A percentile compares a stretch with the other conserved stretches of the same genome.
phyloP scores from a whole-genome alignment of 2,888 invertebrate species.

The Xiphydria camelus region DNA sequence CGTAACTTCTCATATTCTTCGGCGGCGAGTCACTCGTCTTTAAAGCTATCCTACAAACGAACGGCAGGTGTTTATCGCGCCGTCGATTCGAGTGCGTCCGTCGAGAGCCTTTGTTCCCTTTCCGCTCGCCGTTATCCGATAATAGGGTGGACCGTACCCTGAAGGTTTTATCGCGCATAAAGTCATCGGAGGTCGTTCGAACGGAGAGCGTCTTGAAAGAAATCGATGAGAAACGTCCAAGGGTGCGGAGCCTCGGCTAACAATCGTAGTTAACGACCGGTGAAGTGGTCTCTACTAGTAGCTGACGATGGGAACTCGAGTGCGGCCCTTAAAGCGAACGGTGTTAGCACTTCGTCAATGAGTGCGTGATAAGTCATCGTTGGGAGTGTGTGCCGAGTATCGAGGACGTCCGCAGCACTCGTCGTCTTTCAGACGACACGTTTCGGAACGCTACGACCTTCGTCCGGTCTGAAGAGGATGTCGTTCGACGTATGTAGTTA shows the following conservation, averaged over 20 bases:
- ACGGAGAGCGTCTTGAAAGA: conserved; percentile 1
- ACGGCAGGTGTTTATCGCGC: too few species aligned
- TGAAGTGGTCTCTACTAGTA: conserved; percentile 22
- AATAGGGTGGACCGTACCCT: conserved; percentile 12
- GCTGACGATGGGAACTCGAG: conserved; percentile 20
- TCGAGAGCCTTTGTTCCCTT: conserved; percentile 21
- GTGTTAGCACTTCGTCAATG: conserved; percentile 1
- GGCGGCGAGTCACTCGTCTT: too few species aligned
- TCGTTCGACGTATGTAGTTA: background rate
- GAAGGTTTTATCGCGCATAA: conserved; percentile 28
- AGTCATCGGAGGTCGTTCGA: conserved; percentile 12
- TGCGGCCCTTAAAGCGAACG: conserved; percentile 19
- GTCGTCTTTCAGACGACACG: background rate
- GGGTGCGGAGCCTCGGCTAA: conserved; percentile 20
- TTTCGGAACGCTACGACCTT: background rate
- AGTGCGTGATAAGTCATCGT: conserved; percentile 8
- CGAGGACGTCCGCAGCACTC: background rate
- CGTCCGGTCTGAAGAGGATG: too few species aligned
- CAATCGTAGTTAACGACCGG: conserved; percentile 30
- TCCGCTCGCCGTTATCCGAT: too few species aligned
- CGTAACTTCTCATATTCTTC: too few species aligned
- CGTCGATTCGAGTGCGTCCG: conserved; percentile 4
- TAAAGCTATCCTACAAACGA: too few species aligned
- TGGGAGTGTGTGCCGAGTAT: background rate
- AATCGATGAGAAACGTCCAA: conserved; percentile 15